A percentile compares a stretch with the other conserved stretches of the same genome.
Evolutionary conservation across 2,797 vertebrate species (phyloP).

Genomic region (Oryzias dopingdopingensis): DNA sequence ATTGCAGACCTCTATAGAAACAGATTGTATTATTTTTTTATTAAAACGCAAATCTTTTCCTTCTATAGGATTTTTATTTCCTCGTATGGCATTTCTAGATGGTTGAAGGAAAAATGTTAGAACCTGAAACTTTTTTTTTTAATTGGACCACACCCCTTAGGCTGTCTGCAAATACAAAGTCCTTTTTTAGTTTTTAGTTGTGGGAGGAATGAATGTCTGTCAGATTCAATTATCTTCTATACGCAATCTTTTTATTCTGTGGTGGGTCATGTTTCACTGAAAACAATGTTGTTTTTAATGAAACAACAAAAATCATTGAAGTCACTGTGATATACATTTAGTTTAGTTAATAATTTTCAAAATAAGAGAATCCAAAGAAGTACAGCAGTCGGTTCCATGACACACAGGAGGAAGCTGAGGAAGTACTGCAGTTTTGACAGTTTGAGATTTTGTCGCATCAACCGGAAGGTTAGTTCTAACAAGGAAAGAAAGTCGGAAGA

Average conservation of each 20-base stretch:
- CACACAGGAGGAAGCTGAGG: background rate
- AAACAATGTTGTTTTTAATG: background rate
- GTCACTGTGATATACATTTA: background rate
- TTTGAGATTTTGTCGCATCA: background rate
- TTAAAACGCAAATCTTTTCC: too few relatives aligned
- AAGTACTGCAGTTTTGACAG: background rate
- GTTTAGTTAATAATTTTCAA: background rate
- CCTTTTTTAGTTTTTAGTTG: background rate
- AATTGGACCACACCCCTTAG: too few relatives aligned
- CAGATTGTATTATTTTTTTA: too few relatives aligned
- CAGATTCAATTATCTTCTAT: background rate
- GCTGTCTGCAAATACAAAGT: background rate
- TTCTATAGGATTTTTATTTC: too few relatives aligned
- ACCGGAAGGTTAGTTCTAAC: fast-evolving
- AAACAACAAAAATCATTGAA: background rate
- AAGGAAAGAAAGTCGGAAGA: background rate
- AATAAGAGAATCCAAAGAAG: fast-evolving
- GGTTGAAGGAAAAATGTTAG: too few relatives aligned
- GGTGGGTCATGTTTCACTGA: background rate
- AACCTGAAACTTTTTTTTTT: background rate
- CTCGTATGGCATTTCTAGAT: too few relatives aligned
- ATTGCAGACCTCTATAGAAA: too few relatives aligned
- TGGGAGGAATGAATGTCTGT: background rate
- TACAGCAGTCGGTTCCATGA: background rate
- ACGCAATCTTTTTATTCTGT: background rate